Evolutionary conservation across 2,113 vertebrate species (phyloP), one percentile per base, ranked within the genome.

Genomic region (Callopanchax toddi): DNA sequence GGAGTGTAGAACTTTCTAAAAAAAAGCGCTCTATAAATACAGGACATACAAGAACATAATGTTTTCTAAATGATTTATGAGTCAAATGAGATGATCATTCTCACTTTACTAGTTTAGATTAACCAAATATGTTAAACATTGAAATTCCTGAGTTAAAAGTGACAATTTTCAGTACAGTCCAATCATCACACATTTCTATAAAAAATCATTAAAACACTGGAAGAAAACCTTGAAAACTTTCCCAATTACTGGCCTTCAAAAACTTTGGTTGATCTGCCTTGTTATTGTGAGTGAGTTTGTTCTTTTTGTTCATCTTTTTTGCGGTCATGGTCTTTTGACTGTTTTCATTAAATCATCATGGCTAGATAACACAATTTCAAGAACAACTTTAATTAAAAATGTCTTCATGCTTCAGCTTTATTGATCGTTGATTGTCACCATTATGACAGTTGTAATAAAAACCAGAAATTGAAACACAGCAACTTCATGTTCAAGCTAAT

Each of bases 301-400:
- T 65, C 1, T 16, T 34, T 51, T 40, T 43, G 23, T 46, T 64
- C 18, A 13, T 3, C 11, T 34, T 18, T 18, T 49, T 61, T 46
- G 56, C 11, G 44, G 2, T 74, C 18, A 48, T 43, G 11, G 10
- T 4, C 44, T 20, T 44, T 69, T 53, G 2, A 29, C 10, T 43
- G 29, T 63, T 48, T 45, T 42, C 6, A 42, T 67, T 11, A 36
- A 50, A 44, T 29, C 15, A 1, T 18, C 6, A 44, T 11, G 32
- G 39, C 42, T 67, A 40, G 13, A 36, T 57, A 45, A 22, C 21
- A 39, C 20, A 43, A 18, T 65, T 60, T 36, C 20, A 57, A 39
- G 6, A 62, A 51, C 8, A 53, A 22, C 10, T 63, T 60, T 48
- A 62, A 76, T 82, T 68, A 65, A 74, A 72, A 49, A 26, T 39